A percentile compares a stretch with the other conserved stretches of the same genome.
Conservation (phyloP, 2,113 vertebrate species). For the Corydoras maculifer region DNA sequence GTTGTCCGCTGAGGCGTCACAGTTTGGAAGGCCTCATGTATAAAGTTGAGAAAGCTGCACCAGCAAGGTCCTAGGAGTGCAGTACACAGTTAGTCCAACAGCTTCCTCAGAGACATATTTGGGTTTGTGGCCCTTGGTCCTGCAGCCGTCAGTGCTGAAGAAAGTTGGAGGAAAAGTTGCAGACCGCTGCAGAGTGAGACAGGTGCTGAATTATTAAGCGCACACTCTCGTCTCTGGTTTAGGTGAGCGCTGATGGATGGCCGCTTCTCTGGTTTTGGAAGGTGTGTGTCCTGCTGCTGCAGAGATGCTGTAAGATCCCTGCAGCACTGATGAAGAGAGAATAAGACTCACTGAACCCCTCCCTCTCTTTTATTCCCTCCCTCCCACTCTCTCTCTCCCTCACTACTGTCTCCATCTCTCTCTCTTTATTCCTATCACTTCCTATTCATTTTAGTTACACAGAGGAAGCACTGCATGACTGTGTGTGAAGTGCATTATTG, state of each 20-base stretch:
- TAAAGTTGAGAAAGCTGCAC: no score
- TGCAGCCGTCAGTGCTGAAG: not conserved
- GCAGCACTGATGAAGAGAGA: conserved; percentile 50
- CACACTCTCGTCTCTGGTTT: not conserved
- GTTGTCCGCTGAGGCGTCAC: no score
- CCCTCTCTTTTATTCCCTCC: conserved; percentile 46
- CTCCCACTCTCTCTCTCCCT: conserved; percentile 17
- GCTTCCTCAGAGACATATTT: no score
- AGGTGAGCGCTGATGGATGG: conserved; percentile 6
- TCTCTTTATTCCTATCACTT: conserved; percentile 9
- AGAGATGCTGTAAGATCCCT: conserved; percentile 50
- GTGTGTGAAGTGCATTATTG: no score
- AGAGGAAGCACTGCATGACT: no score
- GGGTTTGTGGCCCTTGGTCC: not conserved
- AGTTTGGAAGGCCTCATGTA: no score
- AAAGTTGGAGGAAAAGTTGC: conserved; percentile 51
- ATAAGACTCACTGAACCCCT: conserved; percentile 24
- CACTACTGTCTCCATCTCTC: conserved; percentile 11
- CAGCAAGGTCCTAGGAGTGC: no score
- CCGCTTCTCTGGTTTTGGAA: not conserved
- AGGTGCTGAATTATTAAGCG: conserved; percentile 53
- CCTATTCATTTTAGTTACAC: not conserved
- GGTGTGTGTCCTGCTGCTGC: conserved; percentile 18
- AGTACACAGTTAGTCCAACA: no score
- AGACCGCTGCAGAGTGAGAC: conserved; percentile 31